Evolutionary conservation across 2,113 vertebrate species (phyloP), one percentile per base, ranked within the genome.

Genomic region (Arizona elegans): DNA sequence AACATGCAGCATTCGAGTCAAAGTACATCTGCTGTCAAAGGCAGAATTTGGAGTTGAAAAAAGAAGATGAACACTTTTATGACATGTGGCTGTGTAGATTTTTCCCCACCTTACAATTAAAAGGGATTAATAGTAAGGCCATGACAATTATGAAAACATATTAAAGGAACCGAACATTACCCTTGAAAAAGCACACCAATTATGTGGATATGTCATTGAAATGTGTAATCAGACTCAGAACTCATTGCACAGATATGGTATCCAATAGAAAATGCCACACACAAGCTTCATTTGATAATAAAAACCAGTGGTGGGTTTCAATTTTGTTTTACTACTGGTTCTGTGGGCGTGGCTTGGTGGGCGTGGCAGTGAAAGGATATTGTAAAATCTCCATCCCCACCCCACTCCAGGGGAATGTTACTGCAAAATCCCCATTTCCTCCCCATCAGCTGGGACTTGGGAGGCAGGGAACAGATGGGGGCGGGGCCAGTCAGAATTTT

Each of bases 21-120:
- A 89, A 52, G 70, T 17, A 58, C 92, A 92, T 89, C 65, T 89
- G 38, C 24, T 89, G 15, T 55, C 81, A 70, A 85, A 89, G 92
- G 65, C 65, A 92, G 62, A 65, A 54, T 17, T 85, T 85, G 81
- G 87, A 52, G 65, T 24, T 50, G 24, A 85, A 85, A 85, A 85
- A 58, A 58, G 26, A 21, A 59, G n/a, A 65, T 52, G 53, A 92
- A 33, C 24, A 62, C 6, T 81, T 87, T 56, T 86, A 85, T 23
- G 24, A 8, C 21, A 56, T 56, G 89, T n/a, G 54, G 43, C 1
- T 1, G 17, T 24, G 56, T 33, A 21, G 17, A 23, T 56, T 62
- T 33, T 54, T 17, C n/a, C 55, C 38, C n/a, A 7, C 15, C 8
- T 53, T 88, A 33, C 26, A 91, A 23, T 15, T 59, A 65, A 38